Conservation (phyloP, 1,140 invertebrate genomes). For the Spodoptera litura region DNA sequence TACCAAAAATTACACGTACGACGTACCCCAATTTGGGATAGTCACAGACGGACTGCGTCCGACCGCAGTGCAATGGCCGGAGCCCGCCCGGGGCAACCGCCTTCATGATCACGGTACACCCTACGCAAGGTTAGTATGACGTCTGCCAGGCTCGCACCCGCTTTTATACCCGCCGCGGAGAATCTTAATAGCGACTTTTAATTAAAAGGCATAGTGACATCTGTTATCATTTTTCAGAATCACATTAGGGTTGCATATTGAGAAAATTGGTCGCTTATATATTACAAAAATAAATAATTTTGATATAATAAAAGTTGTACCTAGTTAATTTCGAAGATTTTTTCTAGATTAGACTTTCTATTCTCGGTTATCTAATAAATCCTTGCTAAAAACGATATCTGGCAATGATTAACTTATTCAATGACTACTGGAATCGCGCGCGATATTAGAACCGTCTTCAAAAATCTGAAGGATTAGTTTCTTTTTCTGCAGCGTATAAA, state of each 20-base stretch:
- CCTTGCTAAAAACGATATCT: no score
- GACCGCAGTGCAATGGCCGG: slow-evolving; percentile 80
- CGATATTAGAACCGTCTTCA: background rate
- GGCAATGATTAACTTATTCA: no score
- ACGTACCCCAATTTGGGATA: slow-evolving; percentile 77
- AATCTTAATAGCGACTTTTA: slow-evolving; percentile 68
- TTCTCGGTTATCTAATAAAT: no score
- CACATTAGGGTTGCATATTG: slow-evolving; percentile 1
- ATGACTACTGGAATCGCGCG: background rate
- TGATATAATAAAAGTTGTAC: no score
- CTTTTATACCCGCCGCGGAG: slow-evolving; percentile 60
- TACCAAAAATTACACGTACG: slow-evolving; percentile 86
- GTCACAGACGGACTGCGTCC: slow-evolving; percentile 73
- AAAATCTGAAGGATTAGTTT: background rate
- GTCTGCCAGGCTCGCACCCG: background rate
- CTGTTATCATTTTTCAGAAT: slow-evolving; percentile 54
- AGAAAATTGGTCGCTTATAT: background rate
- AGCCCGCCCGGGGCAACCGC: slow-evolving; percentile 84
- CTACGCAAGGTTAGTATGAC: slow-evolving; percentile 86
- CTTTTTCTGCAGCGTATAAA: background rate
- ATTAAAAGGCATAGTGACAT: slow-evolving; percentile 69
- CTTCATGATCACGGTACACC: slow-evolving; percentile 86
- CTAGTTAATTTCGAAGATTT: no score
- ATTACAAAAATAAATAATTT: background rate
- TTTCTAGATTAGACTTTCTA: no score